Conservation (phyloP, 2,113 vertebrate genomes). For the Bujurquina vittata region DNA sequence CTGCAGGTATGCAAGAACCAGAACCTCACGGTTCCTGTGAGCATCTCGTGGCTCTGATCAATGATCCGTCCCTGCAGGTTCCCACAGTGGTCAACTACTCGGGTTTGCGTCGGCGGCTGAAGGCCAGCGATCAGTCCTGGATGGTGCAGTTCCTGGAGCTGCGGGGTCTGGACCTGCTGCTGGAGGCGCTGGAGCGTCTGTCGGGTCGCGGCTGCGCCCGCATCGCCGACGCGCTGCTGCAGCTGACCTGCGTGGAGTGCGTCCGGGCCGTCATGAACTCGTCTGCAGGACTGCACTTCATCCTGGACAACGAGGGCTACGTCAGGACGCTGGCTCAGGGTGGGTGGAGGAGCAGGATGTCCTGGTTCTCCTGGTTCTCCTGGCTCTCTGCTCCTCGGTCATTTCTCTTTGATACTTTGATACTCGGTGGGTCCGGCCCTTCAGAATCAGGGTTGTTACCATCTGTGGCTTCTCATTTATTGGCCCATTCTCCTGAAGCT, state of each 20-base stretch:
- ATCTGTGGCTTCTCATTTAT: no score
- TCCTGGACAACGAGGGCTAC: slow-evolving; percentile 88
- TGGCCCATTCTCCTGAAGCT: no score
- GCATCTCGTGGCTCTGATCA: not conserved
- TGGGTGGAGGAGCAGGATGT: slow-evolving; percentile 51
- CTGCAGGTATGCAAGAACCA: slow-evolving; percentile 78
- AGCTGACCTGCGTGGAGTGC: slow-evolving; percentile 91
- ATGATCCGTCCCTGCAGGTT: slow-evolving; percentile 71
- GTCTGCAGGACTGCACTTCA: slow-evolving; percentile 86
- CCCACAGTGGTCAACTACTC: slow-evolving; percentile 93
- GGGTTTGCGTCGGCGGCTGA: slow-evolving; percentile 86
- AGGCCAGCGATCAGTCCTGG: slow-evolving; percentile 86
- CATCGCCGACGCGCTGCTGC: slow-evolving; percentile 88
- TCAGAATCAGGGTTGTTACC: no score
- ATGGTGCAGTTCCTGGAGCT: slow-evolving; percentile 95
- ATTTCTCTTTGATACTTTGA: no score
- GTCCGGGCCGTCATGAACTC: slow-evolving; percentile 92
- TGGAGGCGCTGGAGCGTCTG: slow-evolving; percentile 89
- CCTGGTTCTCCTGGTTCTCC: no score
- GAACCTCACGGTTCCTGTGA: not conserved
- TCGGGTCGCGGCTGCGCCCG: slow-evolving; percentile 87
- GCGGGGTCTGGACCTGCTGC: slow-evolving; percentile 88
- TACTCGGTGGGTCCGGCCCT: no score
- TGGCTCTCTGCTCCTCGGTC: no score
- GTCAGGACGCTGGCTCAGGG: slow-evolving; percentile 90